Evolutionary conservation across 2,113 vertebrate species (phyloP).

Genomic region (Tricholaema leucomelas): DNA sequence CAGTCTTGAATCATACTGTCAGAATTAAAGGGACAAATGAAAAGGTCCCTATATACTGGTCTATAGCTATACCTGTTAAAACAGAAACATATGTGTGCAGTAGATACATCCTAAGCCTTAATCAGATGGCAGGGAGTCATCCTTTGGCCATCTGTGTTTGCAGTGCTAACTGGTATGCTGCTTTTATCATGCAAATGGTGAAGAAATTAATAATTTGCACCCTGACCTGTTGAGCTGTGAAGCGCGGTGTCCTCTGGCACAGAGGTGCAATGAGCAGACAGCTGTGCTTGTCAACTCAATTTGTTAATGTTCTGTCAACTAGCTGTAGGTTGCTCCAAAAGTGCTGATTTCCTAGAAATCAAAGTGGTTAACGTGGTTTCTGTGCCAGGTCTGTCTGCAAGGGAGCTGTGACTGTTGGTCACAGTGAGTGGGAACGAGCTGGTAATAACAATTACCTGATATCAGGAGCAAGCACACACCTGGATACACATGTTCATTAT

Average conservation of each 20-base stretch:
- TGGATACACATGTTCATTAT: not conserved
- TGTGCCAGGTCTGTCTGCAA: too few species aligned
- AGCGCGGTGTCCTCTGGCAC: not conserved
- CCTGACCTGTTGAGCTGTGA: not conserved
- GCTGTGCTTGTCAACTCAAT: not conserved
- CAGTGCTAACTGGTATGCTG: not conserved
- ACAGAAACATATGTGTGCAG: not conserved
- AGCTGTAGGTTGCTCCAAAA: accelerated
- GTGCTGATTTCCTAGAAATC: not conserved
- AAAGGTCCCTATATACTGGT: not conserved
- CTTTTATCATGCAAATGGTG: accelerated
- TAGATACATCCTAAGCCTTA: not conserved
- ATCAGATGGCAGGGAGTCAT: not conserved
- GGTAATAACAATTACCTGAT: not conserved
- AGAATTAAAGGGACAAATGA: not conserved
- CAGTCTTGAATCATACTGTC: not conserved
- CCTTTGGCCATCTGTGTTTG: accelerated
- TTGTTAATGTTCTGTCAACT: not conserved
- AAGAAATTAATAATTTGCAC: not conserved
- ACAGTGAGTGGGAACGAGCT: not conserved
- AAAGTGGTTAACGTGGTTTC: not conserved
- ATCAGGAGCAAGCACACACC: not conserved
- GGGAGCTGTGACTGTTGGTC: too few species aligned
- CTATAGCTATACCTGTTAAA: not conserved
- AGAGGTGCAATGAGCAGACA: accelerated